Evolutionary conservation across 1,140 invertebrate genomes (phyloP).

Genomic region (Cylas formicarius): DNA sequence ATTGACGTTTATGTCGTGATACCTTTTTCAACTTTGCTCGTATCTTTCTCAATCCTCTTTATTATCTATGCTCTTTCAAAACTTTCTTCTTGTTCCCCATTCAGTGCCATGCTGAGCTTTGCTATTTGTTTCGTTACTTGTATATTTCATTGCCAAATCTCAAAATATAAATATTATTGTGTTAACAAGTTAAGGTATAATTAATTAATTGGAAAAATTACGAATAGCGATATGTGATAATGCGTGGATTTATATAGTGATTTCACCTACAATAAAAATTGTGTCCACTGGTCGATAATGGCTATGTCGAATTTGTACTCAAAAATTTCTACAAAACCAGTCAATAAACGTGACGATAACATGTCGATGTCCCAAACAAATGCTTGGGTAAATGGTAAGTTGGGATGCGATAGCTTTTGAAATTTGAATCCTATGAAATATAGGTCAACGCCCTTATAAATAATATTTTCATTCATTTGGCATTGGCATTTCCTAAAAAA

Average conservation of each 20-base stretch:
- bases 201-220: constrained; percentile 20
- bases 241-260: constrained; percentile 10
- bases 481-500: too few species aligned
- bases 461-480: too few species aligned
- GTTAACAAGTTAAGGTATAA: neutral
- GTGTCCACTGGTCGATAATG: constrained; percentile 35
- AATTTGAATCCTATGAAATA: too few species aligned
- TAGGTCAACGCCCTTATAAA: too few species aligned
- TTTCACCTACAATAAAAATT: constrained; percentile 1
- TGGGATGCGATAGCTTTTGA: too few species aligned
- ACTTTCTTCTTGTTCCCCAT: too few species aligned
- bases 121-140: neutral
- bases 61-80: too few species aligned
- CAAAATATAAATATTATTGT: too few species aligned
- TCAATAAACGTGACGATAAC: constrained; percentile 59
- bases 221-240: constrained; percentile 14
- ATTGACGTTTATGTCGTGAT: too few species aligned
- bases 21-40: too few species aligned
- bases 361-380: constrained; percentile 72
- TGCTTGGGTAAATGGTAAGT: constrained; percentile 77
- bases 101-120: neutral
- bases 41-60: too few species aligned
- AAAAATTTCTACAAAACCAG: constrained; percentile 62
- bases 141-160: too few species aligned
- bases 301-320: constrained; percentile 68